Base-by-base conservation (phyloP, 1,140 invertebrate genomes). In the Eumaeus atala region DNA sequence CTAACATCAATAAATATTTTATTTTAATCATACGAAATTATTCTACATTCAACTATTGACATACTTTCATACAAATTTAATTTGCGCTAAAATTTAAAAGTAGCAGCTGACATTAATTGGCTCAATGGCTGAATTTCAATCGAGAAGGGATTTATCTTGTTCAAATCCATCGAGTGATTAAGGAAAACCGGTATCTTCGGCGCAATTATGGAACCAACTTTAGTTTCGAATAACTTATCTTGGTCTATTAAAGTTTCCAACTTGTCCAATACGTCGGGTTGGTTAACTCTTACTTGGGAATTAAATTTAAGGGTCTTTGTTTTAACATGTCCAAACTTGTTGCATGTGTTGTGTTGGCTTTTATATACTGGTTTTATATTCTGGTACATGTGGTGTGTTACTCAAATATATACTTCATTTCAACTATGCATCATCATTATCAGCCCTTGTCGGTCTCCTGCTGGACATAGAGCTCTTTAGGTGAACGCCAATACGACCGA, bases 81-180 rank as follows among this genome's bases (percentile, higher is more conserved):
- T 44, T 16, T 44, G 12, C 14, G 17, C 14, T 44, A 44, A 44
- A 44, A 44, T 16, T 9, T 44, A 59, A 54, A 54, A 40, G 58
- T 52, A 61, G 52, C 62, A 53, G 59, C 60, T 61, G 59, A 50
- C 42, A 61, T 59, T 67, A 70, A 70, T 70, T 70, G 62, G 56
- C 59, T 48, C 65, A 61, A 63, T 54, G 48, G 65, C 56, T 63
- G 62, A 67, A 70, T 70, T 58, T 61, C 53, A 63, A 56, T 59
- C 59, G 54, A n/a, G 64, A 66, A 68, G 64, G 62, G 68, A 62
- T 57, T 66, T 63, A 70, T 70, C 59, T 64, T 56, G 58, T 56
- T 44, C 54, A 68, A 71, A 71, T 71, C 66, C 66, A 66, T 68
- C 58, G 66, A 61, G 59, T 71, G 68, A 71, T 71, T 71, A 71